Conservation (phyloP, 2,888 invertebrate genomes). For the Cremastinae sp. region DNA sequence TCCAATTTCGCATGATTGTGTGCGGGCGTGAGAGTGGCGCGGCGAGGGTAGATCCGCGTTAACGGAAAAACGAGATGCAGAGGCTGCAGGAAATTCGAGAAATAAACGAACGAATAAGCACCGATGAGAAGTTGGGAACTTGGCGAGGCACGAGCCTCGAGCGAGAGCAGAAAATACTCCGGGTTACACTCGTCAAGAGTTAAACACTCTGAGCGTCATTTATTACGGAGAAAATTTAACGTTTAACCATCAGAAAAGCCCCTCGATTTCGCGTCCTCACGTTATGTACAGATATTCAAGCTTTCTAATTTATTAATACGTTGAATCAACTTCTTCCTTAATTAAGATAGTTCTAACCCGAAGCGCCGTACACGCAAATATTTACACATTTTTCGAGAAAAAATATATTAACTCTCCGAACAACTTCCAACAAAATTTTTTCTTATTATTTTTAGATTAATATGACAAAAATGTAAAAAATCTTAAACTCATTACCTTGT, state of each 20-base stretch:
- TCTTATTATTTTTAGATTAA: too few relatives aligned
- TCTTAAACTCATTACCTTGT: too few relatives aligned
- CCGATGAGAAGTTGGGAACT: constrained; percentile 28
- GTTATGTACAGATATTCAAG: too few relatives aligned
- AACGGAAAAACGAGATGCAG: constrained; percentile 21
- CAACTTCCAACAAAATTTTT: too few relatives aligned
- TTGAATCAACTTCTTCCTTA: too few relatives aligned
- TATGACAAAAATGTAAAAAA: too few relatives aligned
- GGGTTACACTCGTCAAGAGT: constrained; percentile 21
- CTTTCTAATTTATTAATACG: too few relatives aligned
- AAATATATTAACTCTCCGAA: too few relatives aligned
- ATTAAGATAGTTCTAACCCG: too few relatives aligned
- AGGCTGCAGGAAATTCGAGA: constrained; percentile 28
- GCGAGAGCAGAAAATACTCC: constrained; percentile 24
- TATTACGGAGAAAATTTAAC: constrained; percentile 30
- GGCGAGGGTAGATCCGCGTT: neutral
- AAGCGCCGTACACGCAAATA: too few relatives aligned
- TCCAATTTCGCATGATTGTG: constrained; percentile 59
- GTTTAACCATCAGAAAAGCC: constrained; percentile 13
- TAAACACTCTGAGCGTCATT: constrained; percentile 12
- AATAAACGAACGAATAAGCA: constrained; percentile 21
- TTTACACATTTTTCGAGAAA: too few relatives aligned
- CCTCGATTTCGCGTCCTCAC: neutral
- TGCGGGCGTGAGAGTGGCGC: constrained; percentile 22
- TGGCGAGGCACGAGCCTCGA: constrained; percentile 7